Evolutionary conservation across 2,888 invertebrate genomes (phyloP).

Genomic region (Ferrisia virgata): DNA sequence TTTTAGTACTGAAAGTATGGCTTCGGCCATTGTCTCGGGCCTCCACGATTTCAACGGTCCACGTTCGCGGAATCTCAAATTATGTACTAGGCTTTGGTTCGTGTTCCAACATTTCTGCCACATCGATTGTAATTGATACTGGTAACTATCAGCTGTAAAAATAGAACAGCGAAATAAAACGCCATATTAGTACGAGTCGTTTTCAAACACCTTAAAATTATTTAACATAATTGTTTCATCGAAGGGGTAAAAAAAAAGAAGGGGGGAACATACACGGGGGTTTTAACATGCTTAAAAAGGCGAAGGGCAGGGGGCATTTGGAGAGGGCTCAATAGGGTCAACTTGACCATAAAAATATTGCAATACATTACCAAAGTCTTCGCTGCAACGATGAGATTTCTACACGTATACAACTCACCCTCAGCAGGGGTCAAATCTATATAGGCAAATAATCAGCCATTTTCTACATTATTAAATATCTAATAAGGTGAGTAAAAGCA

Average conservation of each 20-base stretch:
- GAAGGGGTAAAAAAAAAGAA: background rate
- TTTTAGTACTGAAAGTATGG: slow-evolving; percentile 86
- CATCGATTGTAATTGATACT: slow-evolving; percentile 90
- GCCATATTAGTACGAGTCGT: background rate
- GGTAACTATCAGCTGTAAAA: slow-evolving; percentile 83
- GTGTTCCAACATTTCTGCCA: slow-evolving; percentile 97
- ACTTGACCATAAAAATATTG: background rate
- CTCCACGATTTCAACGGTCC: slow-evolving; percentile 91
- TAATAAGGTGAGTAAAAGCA: too few relatives aligned
- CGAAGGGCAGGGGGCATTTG: background rate
- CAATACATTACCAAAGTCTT: background rate
- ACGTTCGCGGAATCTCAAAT: slow-evolving; percentile 84
- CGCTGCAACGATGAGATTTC: background rate
- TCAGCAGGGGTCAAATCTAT: background rate
- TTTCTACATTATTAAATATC: too few relatives aligned
- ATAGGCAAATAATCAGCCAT: background rate
- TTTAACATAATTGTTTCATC: background rate
- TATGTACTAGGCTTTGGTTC: slow-evolving; percentile 85
- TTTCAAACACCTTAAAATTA: background rate
- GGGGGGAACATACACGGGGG: too few relatives aligned
- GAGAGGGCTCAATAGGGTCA: background rate
- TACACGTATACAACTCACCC: background rate
- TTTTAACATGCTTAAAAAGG: background rate
- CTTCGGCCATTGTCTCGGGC: slow-evolving; percentile 92
- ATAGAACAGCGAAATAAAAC: slow-evolving; percentile 49